A percentile compares a stretch with the other conserved stretches of the same genome.
Conservation (phyloP, 2,888 invertebrate genomes). For the Lasioglossum figueresi region DNA sequence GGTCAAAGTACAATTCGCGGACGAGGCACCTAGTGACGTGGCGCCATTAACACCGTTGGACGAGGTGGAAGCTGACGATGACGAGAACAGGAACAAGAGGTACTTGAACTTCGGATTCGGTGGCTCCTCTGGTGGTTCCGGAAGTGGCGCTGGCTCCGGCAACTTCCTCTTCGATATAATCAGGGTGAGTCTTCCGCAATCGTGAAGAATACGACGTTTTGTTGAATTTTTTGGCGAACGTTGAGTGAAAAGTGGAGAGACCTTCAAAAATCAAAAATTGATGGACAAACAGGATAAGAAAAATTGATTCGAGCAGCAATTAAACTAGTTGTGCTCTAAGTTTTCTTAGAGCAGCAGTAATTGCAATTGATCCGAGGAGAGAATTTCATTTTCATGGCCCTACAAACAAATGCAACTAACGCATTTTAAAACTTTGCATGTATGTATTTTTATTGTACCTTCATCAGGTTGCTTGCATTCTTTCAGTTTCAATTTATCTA, state of each 20-base stretch:
- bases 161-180: constrained; percentile 96
- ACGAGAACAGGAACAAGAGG: constrained; percentile 93
- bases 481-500: neutral
- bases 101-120: constrained; percentile 88
- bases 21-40: constrained; percentile 86
- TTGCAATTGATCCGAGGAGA: neutral
- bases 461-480: no score
- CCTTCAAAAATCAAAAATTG: neutral
- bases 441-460: neutral
- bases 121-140: constrained; percentile 83
- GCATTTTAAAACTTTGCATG: neutral
- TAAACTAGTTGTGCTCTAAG: neutral
- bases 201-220: neutral
- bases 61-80: constrained; percentile 89
- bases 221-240: no score
- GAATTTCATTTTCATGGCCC: neutral
- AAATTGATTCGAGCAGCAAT: neutral
- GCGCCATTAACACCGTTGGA: constrained; percentile 90
- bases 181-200: constrained; percentile 87
- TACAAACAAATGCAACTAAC: neutral
- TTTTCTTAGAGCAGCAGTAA: neutral
- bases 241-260: constrained; percentile 50
- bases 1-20: constrained; percentile 87
- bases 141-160: constrained; percentile 89
- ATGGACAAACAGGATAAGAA: neutral